A percentile compares a stretch with the other conserved stretches of the same genome.
phyloP scores from a whole-genome alignment of 2,888 invertebrate genomes.

The Folsomia manolachei region DNA sequence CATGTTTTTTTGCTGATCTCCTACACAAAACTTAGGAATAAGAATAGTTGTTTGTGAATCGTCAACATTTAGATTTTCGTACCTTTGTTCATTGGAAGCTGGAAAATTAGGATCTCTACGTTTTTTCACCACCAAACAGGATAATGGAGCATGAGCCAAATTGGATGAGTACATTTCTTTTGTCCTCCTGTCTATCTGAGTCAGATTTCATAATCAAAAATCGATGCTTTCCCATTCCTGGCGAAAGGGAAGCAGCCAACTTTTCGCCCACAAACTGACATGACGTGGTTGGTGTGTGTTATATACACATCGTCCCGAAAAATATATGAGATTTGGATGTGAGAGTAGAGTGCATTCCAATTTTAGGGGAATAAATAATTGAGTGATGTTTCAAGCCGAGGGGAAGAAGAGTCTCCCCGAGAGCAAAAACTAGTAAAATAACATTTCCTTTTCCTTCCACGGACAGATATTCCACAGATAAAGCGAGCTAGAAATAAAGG shows the following conservation, averaged over 20 bases:
- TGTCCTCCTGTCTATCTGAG: neutral
- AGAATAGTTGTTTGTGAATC: too few relatives aligned
- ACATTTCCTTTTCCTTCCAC: neutral
- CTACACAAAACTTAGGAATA: too few relatives aligned
- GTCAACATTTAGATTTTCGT: too few relatives aligned
- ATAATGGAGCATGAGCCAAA: neutral
- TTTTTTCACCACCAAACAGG: neutral
- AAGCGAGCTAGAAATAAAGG: too few relatives aligned
- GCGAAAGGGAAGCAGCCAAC: neutral
- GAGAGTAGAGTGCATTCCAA: conserved; percentile 37
- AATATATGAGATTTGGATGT: conserved; percentile 9
- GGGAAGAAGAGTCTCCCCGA: conserved; percentile 11
- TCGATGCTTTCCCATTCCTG: neutral
- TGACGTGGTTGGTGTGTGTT: too few relatives aligned
- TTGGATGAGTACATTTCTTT: too few relatives aligned
- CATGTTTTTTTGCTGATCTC: too few relatives aligned
- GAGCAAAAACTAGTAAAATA: neutral
- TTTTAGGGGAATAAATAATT: conserved; percentile 48
- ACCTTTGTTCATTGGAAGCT: too few relatives aligned
- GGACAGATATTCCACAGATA: too few relatives aligned
- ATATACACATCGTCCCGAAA: neutral
- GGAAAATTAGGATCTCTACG: too few relatives aligned
- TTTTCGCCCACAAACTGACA: too few relatives aligned
- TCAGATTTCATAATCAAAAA: conserved; percentile 6
- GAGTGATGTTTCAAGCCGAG: conserved; percentile 47